Evolutionary conservation across 2,113 vertebrate genomes (phyloP).

Genomic region (Nymphicus hollandicus): DNA sequence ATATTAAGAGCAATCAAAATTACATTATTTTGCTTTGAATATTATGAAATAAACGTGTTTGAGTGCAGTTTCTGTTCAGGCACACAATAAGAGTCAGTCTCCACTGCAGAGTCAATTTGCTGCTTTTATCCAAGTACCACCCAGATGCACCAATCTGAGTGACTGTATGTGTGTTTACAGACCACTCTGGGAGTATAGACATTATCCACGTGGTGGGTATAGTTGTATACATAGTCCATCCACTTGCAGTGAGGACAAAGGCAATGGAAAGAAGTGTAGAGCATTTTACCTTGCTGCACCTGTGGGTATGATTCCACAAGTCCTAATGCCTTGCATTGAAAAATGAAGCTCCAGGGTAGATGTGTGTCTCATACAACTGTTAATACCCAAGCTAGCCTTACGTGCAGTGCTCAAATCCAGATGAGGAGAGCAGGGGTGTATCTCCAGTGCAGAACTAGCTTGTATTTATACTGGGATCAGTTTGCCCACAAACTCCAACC

Average conservation of each 20-base stretch:
- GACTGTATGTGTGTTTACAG: background rate
- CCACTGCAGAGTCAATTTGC: background rate
- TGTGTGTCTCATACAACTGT: rapidly evolving
- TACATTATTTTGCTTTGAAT: background rate
- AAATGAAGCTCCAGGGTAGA: background rate
- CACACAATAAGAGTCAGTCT: background rate
- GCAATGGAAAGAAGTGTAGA: background rate
- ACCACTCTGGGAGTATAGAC: background rate
- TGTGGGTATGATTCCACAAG: background rate
- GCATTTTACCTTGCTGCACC: background rate
- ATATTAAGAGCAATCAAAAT: background rate
- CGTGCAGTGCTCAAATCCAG: background rate
- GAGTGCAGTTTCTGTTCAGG: background rate
- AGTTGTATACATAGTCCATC: background rate
- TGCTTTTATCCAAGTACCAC: background rate
- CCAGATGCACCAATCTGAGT: background rate
- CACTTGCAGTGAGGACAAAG: background rate
- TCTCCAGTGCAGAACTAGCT: background rate
- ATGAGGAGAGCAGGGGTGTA: background rate
- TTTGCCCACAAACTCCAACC: background rate
- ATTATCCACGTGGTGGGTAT: background rate
- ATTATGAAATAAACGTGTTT: background rate
- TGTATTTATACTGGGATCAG: background rate
- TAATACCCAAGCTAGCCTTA: background rate
- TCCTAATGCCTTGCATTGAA: background rate